phyloP scores from a whole-genome alignment of 2,888 invertebrate species.

The Lampropteryx suffumata region DNA sequence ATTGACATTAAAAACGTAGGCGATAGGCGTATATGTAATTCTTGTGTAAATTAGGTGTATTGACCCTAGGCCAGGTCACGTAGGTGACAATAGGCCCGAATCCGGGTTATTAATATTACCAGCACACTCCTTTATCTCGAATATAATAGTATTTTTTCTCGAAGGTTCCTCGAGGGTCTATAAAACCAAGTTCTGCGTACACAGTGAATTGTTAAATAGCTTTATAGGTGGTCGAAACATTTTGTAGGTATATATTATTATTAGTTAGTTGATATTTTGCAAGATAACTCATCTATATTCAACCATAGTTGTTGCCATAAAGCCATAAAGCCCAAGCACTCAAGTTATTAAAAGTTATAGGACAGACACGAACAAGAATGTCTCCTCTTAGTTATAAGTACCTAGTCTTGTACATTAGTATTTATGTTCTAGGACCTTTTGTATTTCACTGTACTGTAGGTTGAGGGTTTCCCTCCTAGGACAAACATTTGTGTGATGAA shows the following conservation, averaged over 20 bases:
- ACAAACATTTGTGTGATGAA: too few relatives aligned
- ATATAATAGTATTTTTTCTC: too few relatives aligned
- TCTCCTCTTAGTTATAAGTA: too few relatives aligned
- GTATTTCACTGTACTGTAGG: too few relatives aligned
- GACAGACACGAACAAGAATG: too few relatives aligned
- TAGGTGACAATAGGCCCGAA: constrained; percentile 2
- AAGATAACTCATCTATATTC: not conserved
- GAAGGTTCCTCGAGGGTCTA: constrained; percentile 13
- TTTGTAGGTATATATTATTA: not conserved
- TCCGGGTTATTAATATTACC: constrained; percentile 9
- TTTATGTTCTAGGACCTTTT: too few relatives aligned
- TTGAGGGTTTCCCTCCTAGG: too few relatives aligned
- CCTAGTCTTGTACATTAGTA: too few relatives aligned
- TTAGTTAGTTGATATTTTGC: constrained; percentile 15
- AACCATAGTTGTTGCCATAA: too few relatives aligned
- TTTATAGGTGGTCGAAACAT: constrained; percentile 21
- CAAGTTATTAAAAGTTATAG: too few relatives aligned
- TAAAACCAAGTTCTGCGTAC: constrained; percentile 19
- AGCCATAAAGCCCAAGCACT: too few relatives aligned
- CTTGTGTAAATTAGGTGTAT: constrained; percentile 1
- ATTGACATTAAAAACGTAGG: constrained; percentile 4
- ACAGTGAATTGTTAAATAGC: constrained; percentile 17
- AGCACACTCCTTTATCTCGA: constrained; percentile 7
- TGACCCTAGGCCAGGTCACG: constrained; percentile 2
- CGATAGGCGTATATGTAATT: not conserved